A percentile compares a stretch with the other conserved stretches of the same genome.
These are phyloP conservation scores for Eriosoma lanigerum DNA, from an alignment of 1,140 invertebrate species.

Conservation along the genomic window DNA sequence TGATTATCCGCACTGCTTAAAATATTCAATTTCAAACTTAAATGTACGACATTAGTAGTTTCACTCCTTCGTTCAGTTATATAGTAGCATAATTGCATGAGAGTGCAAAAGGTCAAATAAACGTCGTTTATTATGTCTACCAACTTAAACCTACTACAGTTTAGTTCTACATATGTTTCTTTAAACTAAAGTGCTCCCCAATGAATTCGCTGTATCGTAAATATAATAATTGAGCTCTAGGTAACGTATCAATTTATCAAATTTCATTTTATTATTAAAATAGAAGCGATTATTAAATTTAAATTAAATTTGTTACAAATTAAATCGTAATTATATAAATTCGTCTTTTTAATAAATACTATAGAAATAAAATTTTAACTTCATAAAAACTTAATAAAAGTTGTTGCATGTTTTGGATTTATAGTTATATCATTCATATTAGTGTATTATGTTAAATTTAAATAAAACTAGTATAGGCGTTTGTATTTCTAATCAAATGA, in stretches of 20 bases:
- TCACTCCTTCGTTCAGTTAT: slow-evolving; percentile 13
- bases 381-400: no score
- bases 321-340: no score
- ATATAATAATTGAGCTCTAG: slow-evolving; percentile 19
- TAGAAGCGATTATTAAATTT: no score
- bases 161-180: slow-evolving; percentile 39
- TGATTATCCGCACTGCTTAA: not conserved
- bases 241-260: slow-evolving; percentile 12
- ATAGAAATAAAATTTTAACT: no score
- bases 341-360: no score
- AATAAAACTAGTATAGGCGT: no score
- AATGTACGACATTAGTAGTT: slow-evolving; percentile 18
- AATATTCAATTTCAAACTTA: slow-evolving; percentile 34
- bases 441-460: no score
- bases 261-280: not conserved
- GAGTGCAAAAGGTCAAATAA: slow-evolving; percentile 43
- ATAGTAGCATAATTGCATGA: slow-evolving; percentile 36
- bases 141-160: slow-evolving; percentile 29
- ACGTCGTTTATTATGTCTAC: slow-evolving; percentile 39
- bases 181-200: slow-evolving; percentile 21
- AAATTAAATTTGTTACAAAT: no score
- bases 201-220: not conserved
- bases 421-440: no score
- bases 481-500: no score
- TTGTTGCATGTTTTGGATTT: no score